Conservation (phyloP, 2,888 invertebrate species). For the Germaria angustata region DNA sequence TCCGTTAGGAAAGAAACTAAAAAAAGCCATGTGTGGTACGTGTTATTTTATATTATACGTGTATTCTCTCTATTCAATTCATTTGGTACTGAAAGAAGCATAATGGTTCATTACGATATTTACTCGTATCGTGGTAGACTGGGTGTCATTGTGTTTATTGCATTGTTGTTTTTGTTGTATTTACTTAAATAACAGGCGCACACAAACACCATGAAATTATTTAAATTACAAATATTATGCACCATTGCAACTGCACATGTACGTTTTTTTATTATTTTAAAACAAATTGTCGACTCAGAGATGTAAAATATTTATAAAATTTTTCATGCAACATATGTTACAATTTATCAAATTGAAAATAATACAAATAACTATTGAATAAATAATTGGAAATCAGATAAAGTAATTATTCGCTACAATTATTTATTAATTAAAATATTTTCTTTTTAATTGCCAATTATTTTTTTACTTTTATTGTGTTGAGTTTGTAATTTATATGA, state of each 20-base stretch:
- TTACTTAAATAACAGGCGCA: conserved; percentile 15
- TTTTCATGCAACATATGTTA: conserved; percentile 28
- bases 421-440: neutral
- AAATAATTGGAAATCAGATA: conserved; percentile 17
- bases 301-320: conserved; percentile 35
- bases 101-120: conserved; percentile 32
- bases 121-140: neutral
- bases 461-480: no score
- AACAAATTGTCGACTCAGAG: conserved; percentile 16
- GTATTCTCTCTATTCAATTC: conserved; percentile 3
- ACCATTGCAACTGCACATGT: conserved; percentile 43
- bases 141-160: conserved; percentile 19
- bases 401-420: neutral
- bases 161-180: conserved; percentile 18
- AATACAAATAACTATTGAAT: neutral
- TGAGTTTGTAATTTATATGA: no score
- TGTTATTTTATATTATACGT: conserved; percentile 32
- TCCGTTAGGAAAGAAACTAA: conserved; percentile 31
- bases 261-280: neutral
- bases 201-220: conserved; percentile 45
- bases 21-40: conserved; percentile 14
- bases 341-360: conserved; percentile 17
- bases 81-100: neutral
- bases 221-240: conserved; percentile 60
- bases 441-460: no score